Conservation (phyloP, 2,113 vertebrate species). For the Chlorodrepanis virens region DNA sequence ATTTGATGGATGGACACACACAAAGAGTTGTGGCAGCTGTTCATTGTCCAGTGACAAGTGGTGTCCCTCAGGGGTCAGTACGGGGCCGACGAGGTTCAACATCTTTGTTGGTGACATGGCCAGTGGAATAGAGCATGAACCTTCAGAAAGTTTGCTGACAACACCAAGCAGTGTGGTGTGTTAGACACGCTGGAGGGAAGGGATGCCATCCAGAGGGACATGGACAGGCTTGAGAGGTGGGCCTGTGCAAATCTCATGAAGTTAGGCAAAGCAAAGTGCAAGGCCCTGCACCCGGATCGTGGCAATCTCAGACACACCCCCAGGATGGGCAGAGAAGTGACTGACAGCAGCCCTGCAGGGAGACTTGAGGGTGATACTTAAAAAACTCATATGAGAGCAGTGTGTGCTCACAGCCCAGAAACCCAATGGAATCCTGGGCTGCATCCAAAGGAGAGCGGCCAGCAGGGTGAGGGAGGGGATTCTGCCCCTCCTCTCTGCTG, state of each 20-base stretch:
- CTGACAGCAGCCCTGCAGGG: neutral
- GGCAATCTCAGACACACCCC: neutral
- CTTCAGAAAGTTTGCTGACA: neutral
- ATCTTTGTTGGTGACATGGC: neutral
- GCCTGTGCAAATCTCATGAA: neutral
- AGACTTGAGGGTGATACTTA: too few relatives aligned
- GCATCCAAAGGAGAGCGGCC: neutral
- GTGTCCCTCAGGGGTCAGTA: neutral
- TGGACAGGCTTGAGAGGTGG: neutral
- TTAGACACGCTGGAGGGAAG: neutral
- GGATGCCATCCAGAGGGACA: neutral
- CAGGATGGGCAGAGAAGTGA: neutral
- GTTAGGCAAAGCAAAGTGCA: neutral
- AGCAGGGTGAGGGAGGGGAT: neutral
- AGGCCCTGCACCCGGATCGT: rapidly evolving
- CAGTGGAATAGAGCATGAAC: rapidly evolving
- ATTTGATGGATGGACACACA: neutral
- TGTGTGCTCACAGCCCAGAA: neutral
- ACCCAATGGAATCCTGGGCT: neutral
- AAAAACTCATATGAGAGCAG: neutral
- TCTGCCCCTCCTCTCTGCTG: neutral
- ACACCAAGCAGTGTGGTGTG: neutral
- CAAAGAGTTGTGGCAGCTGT: neutral
- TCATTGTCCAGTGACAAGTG: neutral
- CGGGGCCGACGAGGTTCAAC: rapidly evolving